Evolutionary conservation across 1,140 invertebrate genomes (phyloP).

Genomic region (Meloidogyne hapla): DNA sequence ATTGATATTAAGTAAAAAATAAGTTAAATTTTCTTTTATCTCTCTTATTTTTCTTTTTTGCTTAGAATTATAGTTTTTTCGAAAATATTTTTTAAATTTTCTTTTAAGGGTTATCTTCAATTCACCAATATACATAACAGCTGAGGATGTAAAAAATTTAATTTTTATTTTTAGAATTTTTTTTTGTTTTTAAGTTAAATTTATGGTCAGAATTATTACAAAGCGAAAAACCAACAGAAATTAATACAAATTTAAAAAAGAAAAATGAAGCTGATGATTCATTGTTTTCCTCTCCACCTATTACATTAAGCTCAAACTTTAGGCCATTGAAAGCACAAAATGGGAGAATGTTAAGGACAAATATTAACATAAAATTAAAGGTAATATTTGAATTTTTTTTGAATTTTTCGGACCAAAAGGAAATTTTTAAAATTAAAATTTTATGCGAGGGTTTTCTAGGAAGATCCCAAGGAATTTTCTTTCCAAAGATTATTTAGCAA

Average conservation of each 20-base stretch:
- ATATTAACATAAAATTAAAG: slow-evolving; percentile 84
- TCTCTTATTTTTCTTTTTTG: not conserved
- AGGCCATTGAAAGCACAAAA: slow-evolving; percentile 85
- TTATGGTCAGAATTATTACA: slow-evolving; percentile 81
- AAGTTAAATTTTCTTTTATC: no score
- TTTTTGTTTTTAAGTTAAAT: slow-evolving; percentile 73
- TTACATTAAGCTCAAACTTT: slow-evolving; percentile 73
- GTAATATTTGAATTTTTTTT: no score
- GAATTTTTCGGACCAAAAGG: no score
- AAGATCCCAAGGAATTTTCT: no score
- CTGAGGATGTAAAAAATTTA: slow-evolving; percentile 58
- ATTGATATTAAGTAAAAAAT: no score
- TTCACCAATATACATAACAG: slow-evolving; percentile 73
- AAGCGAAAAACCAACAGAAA: slow-evolving; percentile 70
- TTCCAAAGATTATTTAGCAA: no score
- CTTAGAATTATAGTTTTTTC: no score
- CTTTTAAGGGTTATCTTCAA: no score
- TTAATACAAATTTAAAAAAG: not conserved
- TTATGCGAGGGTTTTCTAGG: no score
- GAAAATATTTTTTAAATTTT: no score
- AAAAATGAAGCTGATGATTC: slow-evolving; percentile 72
- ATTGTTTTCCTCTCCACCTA: slow-evolving; percentile 59
- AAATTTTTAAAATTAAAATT: no score
- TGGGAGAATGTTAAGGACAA: slow-evolving; percentile 87
- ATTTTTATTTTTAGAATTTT: slow-evolving; percentile 17